Conservation (phyloP, 2,797 vertebrate species). For the Malacoraja senta region DNA sequence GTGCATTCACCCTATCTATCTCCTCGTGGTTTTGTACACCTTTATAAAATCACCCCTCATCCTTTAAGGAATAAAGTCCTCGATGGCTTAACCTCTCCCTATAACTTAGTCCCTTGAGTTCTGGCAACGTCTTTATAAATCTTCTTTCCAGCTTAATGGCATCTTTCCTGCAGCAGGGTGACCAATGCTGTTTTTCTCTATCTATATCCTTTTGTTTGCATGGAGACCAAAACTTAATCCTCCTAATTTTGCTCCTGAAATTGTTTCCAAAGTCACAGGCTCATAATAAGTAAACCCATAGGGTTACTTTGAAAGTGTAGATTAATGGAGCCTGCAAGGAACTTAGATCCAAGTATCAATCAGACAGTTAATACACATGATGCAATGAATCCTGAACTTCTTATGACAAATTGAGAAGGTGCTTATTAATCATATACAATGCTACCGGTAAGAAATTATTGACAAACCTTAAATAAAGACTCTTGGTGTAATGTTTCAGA, state of each 20-base stretch:
- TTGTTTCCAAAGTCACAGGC: not conserved
- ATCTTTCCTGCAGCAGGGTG: too few relatives aligned
- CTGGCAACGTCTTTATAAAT: not conserved
- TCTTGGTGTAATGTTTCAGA: not conserved
- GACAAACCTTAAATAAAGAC: not conserved
- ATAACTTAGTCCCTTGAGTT: too few relatives aligned
- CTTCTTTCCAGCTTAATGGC: not conserved
- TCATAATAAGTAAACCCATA: not conserved
- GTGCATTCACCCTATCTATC: too few relatives aligned
- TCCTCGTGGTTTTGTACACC: not conserved
- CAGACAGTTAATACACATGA: not conserved
- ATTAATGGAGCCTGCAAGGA: not conserved
- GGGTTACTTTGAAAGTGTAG: not conserved
- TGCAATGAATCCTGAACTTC: not conserved
- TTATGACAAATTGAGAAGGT: not conserved
- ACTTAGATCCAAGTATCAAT: not conserved
- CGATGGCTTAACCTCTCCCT: too few relatives aligned
- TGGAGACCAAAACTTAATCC: not conserved
- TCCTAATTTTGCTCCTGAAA: not conserved
- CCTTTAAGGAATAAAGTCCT: too few relatives aligned
- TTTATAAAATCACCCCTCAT: not conserved
- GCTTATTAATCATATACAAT: constrained; percentile 3
- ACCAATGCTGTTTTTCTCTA: too few relatives aligned
- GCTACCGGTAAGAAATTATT: not conserved
- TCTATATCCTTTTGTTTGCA: not conserved